Conservation (phyloP, 1,140 invertebrate species). For the Eupeodes corollae region DNA sequence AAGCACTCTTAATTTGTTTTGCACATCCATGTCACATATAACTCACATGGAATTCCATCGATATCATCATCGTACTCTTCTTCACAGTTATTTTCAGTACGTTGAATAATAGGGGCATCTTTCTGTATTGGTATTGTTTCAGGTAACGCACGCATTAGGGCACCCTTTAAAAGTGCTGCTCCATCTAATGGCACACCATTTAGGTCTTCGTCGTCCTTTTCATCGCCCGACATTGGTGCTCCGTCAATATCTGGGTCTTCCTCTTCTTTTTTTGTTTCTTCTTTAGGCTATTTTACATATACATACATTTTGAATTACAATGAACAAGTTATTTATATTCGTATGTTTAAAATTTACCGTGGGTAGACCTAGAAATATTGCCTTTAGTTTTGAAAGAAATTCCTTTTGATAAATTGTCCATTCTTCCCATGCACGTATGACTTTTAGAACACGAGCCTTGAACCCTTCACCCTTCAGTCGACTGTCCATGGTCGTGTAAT, state of each 20-base stretch:
- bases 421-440: slow-evolving; percentile 96
- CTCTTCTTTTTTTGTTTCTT: slow-evolving; percentile 36
- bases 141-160: slow-evolving; percentile 43
- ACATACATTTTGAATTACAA: no score
- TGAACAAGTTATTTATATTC: not conserved
- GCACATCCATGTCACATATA: slow-evolving; percentile 1
- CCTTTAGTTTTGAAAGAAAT: slow-evolving; percentile 80
- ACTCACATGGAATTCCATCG: slow-evolving; percentile 61
- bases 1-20: not conserved
- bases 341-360: not conserved
- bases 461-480: slow-evolving; percentile 92
- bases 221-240: slow-evolving; percentile 49
- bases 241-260: slow-evolving; percentile 52
- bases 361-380: slow-evolving; percentile 70
- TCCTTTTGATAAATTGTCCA: slow-evolving; percentile 94
- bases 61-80: slow-evolving; percentile 50
- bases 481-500: slow-evolving; percentile 71
- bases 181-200: slow-evolving; percentile 71
- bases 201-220: slow-evolving; percentile 58
- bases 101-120: slow-evolving; percentile 13
- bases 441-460: slow-evolving; percentile 86
- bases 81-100: slow-evolving; percentile 25
- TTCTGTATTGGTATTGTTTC: slow-evolving; percentile 15
- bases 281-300: slow-evolving; percentile 9
- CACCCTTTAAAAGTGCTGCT: slow-evolving; percentile 62